A percentile compares a stretch with the other conserved stretches of the same genome.
Conservation (phyloP, 2,888 invertebrate species). For the Morpho helenor region DNA sequence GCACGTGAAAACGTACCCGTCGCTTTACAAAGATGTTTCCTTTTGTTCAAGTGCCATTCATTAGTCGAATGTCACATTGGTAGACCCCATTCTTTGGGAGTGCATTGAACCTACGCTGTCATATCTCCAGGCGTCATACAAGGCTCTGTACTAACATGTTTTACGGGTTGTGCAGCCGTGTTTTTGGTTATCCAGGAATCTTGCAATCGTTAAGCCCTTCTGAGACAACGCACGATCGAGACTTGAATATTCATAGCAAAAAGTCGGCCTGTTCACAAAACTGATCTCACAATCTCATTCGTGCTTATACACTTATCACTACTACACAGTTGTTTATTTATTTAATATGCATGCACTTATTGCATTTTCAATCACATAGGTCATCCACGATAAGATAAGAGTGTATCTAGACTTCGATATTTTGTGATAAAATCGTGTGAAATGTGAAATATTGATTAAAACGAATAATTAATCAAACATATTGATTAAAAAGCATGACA, state of each 20-base stretch:
- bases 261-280: slow-evolving; percentile 29
- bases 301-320: background rate
- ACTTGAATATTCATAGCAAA: slow-evolving; percentile 7
- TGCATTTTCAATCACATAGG: slow-evolving; percentile 18
- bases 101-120: slow-evolving; percentile 65
- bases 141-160: slow-evolving; percentile 56
- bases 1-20: slow-evolving; percentile 41
- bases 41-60: slow-evolving; percentile 72
- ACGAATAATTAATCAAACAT: too few relatives aligned
- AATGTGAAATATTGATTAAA: background rate
- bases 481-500: slow-evolving; percentile 2
- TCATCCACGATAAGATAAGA: slow-evolving; percentile 27
- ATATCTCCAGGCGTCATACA: slow-evolving; percentile 49
- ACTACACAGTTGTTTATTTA: slow-evolving; percentile 9
- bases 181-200: slow-evolving; percentile 35
- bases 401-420: slow-evolving; percentile 13
- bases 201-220: slow-evolving; percentile 26
- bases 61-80: slow-evolving; percentile 66
- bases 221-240: slow-evolving; percentile 5
- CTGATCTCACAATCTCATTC: slow-evolving; percentile 6
- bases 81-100: slow-evolving; percentile 63
- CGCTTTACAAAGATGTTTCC: slow-evolving; percentile 46
- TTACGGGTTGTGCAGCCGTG: slow-evolving; percentile 49
- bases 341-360: slow-evolving; percentile 9
- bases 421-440: slow-evolving; percentile 1